phyloP scores from a whole-genome alignment of 2,888 invertebrate genomes.

The Pilophorus perplexus region DNA sequence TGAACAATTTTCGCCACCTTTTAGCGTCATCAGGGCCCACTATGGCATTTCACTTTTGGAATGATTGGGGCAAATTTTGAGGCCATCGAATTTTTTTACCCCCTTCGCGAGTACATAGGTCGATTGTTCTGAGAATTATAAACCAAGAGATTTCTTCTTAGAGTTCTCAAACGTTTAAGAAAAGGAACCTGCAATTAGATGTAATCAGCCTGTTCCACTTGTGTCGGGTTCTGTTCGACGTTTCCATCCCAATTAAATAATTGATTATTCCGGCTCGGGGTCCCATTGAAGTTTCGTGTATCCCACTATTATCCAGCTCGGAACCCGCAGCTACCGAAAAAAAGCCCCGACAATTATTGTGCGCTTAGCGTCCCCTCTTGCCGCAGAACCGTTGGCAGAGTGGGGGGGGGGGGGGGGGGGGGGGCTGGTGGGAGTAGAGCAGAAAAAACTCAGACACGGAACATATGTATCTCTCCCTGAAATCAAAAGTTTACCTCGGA shows the following conservation, averaged over 20 bases:
- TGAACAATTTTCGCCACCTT: no score
- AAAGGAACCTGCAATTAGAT: no score
- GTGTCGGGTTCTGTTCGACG: no score
- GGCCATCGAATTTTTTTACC: no score
- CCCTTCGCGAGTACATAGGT: no score
- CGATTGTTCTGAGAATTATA: no score
- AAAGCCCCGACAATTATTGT: conserved; percentile 24
- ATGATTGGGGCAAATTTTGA: no score
- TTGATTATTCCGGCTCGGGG: neutral
- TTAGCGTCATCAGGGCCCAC: no score
- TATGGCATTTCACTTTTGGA: no score
- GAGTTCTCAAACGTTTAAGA: no score
- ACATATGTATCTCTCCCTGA: conserved; percentile 33
- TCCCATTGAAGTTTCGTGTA: conserved; percentile 4
- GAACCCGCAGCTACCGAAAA: neutral
- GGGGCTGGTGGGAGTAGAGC: neutral
- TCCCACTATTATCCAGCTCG: neutral
- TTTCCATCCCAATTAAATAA: neutral
- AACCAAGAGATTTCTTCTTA: no score
- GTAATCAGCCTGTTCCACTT: no score
- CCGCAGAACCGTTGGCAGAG: neutral
- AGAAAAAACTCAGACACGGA: conserved; percentile 11
- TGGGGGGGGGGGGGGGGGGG: neutral
- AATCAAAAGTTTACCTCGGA: conserved; percentile 36
- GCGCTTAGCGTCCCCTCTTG: conserved; percentile 34